Conservation (phyloP, 2,113 vertebrate genomes). For the Amblyopsis rosae region DNA sequence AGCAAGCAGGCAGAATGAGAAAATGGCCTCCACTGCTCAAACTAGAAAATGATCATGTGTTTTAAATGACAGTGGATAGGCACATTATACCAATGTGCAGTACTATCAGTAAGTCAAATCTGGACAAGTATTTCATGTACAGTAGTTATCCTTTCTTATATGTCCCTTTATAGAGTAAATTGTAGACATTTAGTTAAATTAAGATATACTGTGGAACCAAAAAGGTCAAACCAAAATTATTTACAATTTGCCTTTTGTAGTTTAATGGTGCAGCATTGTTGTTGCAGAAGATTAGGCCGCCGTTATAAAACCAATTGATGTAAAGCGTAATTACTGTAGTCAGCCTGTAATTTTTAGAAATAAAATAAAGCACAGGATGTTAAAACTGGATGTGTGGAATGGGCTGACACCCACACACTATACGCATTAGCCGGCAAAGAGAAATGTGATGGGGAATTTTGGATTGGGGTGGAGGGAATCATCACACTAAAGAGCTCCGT, state of each 20-base stretch:
- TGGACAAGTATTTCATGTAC: too few species aligned
- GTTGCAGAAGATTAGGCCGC: not conserved
- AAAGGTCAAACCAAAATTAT: constrained; percentile 28
- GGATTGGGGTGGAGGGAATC: constrained; percentile 45
- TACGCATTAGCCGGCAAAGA: constrained; percentile 14
- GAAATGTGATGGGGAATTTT: constrained; percentile 10
- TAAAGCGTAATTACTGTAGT: constrained; percentile 6
- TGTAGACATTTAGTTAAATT: constrained; percentile 21
- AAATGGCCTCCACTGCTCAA: constrained; percentile 12
- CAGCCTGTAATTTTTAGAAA: constrained; percentile 22
- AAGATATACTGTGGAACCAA: constrained; percentile 6
- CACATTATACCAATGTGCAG: too few species aligned
- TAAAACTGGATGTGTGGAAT: constrained; percentile 30
- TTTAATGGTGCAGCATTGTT: constrained; percentile 17
- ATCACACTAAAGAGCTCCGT: constrained; percentile 25
- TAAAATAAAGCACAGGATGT: constrained; percentile 8
- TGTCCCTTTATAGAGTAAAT: not conserved
- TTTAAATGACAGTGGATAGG: too few species aligned
- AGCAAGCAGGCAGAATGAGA: not conserved
- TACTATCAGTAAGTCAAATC: too few species aligned
- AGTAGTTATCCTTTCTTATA: too few species aligned
- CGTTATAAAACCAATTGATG: constrained; percentile 1
- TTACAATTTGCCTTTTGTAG: constrained; percentile 10
- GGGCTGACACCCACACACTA: constrained; percentile 36
- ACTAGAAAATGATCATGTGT: constrained; percentile 14